Evolutionary conservation across 1,140 invertebrate genomes (phyloP), one percentile per base, ranked within the genome.

Genomic region (Cydia pomonella): DNA sequence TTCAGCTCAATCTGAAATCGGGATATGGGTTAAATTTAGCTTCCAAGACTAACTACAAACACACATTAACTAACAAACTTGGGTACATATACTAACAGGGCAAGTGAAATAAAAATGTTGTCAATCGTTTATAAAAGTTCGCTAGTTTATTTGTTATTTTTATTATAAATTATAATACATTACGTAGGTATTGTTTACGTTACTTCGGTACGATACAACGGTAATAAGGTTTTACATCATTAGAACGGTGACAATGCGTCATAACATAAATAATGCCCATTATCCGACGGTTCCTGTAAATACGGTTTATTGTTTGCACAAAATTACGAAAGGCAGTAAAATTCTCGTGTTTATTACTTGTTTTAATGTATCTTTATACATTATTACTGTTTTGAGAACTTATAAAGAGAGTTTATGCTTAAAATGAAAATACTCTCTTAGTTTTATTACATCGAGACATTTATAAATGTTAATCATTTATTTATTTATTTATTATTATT

Each of bases 241-340:
- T 16, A 44, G 16, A 12, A 13, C 41, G 41, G 18, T 23, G 53
- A 23, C 53, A 59, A 59, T 59, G 53, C 21, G 6, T 59, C 53
- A 59, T 59, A 59, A 59, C 21, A 59, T 59, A 59, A 59, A 59
- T 59, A 59, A 53, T 53, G 50, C 53, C 53, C n/a, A 59, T 59
- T 59, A 59, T 7, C 4, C 9, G 53, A 59, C 53, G 21, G 53
- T 23, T 23, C 53, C 53, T 59, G 53, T 59, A 59, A 53, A 59
- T 23, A 59, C 53, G 18, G 18, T 59, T 59, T 59, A 59, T 23
- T 59, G 18, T 59, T 59, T 23, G 53, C 53, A 59, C 9, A 23
- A 23, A 23, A 59, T 59, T 59, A 59, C 21, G 53, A 23, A 59
- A 3, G 21, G 21, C 10, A 12, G n/a, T 59, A n/a, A 59, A 59